These are phyloP conservation scores for Balaeniceps rex DNA, from an alignment of 2,113 vertebrate genomes.

Conservation along the genomic window DNA sequence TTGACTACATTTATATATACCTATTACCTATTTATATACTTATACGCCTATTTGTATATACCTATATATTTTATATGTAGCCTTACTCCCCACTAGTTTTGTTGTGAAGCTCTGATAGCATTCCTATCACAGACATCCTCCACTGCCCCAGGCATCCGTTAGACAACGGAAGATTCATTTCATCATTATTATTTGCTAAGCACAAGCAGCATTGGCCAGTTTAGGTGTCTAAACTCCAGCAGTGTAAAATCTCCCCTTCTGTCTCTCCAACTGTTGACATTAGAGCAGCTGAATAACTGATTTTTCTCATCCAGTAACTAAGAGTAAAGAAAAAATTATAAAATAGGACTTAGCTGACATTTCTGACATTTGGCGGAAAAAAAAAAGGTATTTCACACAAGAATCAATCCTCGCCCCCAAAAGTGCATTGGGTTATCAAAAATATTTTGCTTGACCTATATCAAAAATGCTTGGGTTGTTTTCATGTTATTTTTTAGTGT, in stretches of 20 bases:
- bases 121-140: background rate
- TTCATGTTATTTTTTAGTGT: background rate
- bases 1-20: background rate
- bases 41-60: background rate
- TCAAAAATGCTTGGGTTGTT: background rate
- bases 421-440: background rate
- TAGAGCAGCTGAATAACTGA: slow-evolving; percentile 16
- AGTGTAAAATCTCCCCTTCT: slow-evolving; percentile 50
- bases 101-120: background rate
- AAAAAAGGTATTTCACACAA: background rate
- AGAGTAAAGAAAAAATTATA: background rate
- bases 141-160: background rate
- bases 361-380: background rate
- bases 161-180: background rate
- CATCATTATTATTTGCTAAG: slow-evolving; percentile 10
- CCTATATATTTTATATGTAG: background rate
- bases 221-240: slow-evolving; percentile 14
- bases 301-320: slow-evolving; percentile 11
- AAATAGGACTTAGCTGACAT: background rate
- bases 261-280: slow-evolving; percentile 48
- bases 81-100: background rate
- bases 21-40: background rate
- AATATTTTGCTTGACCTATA: slow-evolving; percentile 22
- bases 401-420: background rate
- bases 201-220: slow-evolving; percentile 1